phyloP scores from a whole-genome alignment of 2,888 invertebrate genomes.

The Lathronympha strigana region DNA sequence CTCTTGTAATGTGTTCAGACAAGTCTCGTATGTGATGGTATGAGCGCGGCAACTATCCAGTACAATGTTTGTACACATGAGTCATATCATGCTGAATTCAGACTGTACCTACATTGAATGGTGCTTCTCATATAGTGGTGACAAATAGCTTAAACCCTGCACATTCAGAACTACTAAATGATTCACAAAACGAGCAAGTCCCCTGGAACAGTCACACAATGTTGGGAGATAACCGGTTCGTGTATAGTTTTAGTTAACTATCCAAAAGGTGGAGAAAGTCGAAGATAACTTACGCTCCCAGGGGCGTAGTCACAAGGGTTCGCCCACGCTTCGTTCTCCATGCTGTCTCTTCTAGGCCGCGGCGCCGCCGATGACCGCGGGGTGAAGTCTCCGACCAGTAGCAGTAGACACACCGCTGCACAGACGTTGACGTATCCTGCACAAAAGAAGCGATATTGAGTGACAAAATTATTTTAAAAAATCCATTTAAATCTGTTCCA shows the following conservation, averaged over 20 bases:
- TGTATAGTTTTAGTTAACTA: neutral
- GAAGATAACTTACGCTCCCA: conserved; percentile 48
- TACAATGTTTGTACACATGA: conserved; percentile 27
- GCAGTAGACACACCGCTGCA: conserved; percentile 74
- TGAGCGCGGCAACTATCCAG: conserved; percentile 13
- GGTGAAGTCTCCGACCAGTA: conserved; percentile 71
- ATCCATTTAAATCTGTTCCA: no score
- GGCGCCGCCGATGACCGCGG: conserved; percentile 74
- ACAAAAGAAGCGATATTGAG: conserved; percentile 17
- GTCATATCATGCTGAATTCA: conserved; percentile 37
- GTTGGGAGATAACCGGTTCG: no score
- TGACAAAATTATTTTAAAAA: neutral
- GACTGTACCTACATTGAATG: conserved; percentile 29
- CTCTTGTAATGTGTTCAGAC: conserved; percentile 22
- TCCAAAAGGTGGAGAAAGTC: neutral
- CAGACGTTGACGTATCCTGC: conserved; percentile 81
- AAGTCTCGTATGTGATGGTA: conserved; percentile 26
- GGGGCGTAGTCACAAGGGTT: conserved; percentile 72
- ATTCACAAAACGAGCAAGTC: no score
- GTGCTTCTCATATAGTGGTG: conserved; percentile 6
- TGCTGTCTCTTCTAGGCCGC: conserved; percentile 63
- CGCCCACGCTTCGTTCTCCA: conserved; percentile 62
- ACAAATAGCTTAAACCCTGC: conserved; percentile 16
- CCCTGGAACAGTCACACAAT: no score
- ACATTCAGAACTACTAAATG: no score